Evolutionary conservation across 2,113 vertebrate species (phyloP), one percentile per base, ranked within the genome.

Genomic region (Heterotilapia buettikoferi): DNA sequence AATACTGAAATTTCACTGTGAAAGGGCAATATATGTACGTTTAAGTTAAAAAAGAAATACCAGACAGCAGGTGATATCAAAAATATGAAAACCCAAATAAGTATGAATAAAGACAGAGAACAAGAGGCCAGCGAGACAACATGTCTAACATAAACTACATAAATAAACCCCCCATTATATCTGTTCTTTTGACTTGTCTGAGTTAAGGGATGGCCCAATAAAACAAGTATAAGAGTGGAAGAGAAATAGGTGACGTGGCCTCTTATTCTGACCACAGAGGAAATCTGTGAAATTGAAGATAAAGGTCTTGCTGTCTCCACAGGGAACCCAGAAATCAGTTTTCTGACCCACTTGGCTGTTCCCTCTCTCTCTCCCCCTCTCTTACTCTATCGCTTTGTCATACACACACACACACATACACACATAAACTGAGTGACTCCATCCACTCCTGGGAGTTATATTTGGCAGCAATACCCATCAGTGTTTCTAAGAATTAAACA

Each of bases 271-370:
- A 92, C 91, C 93, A 87, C 90, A 91, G 89, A 93, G 90, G 90
- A 94, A 92, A 94, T 93, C 89, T 91, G 83, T 90, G 85, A 94
- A 93, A 94, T 86, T 93, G 87, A 88, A 93, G 89, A 95, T 90
- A 94, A 94, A 91, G 89, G 92, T 91, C 93, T 87, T 86, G 86
- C 86, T 91, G 57, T 89, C 80, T 92, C 91, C 85, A 86, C 38
- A 57, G 86, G 90, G 92, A 95, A 87, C 80, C 21, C 85, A 87
- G 79, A 83, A 94, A 91, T 93, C 85, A 43, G 90, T 87, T 93
- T 89, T 92, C 87, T 95, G 93, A 96, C 94, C 94, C 92, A 95
- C 87, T 95, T 96, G 93, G 86, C 89, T 92, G 86, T 71, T 29
- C 29, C n/a, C 50, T 59, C 45, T n/a, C 57, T 19, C 79, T 45